These are phyloP conservation scores for Crypturellus tataupa DNA, from an alignment of 2,797 vertebrate genomes.

Conservation along the genomic window DNA sequence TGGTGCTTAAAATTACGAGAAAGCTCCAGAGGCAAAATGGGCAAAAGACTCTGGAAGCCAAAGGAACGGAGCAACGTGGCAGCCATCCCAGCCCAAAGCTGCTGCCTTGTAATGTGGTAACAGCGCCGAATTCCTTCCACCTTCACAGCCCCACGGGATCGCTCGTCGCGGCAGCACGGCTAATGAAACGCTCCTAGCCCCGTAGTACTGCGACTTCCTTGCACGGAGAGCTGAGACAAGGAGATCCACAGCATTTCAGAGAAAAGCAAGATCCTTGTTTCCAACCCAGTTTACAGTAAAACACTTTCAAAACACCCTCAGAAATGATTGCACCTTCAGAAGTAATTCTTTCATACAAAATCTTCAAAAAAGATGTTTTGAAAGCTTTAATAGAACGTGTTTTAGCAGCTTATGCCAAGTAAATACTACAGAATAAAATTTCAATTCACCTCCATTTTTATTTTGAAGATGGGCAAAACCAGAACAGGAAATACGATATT, in stretches of 20 bases:
- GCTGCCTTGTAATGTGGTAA: neutral
- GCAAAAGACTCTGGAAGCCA: neutral
- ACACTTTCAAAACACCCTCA: neutral
- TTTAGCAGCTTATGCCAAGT: neutral
- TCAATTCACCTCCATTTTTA: neutral
- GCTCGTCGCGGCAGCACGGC: neutral
- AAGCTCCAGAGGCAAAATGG: neutral
- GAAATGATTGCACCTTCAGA: neutral
- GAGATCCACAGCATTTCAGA: neutral
- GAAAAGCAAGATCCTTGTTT: neutral
- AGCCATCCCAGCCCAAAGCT: neutral
- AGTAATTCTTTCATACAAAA: neutral
- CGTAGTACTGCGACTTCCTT: neutral
- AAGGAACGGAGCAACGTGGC: neutral
- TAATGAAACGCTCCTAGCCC: neutral
- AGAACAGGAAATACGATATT: neutral
- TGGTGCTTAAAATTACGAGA: neutral
- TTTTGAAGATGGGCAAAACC: neutral
- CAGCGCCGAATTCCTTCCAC: rapidly evolving
- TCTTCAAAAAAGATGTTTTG: neutral
- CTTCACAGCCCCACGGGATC: rapidly evolving
- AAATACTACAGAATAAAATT: neutral
- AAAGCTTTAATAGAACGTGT: neutral
- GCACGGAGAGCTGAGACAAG: too few relatives aligned
- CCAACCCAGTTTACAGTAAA: neutral